A percentile compares a stretch with the other conserved stretches of the same genome.
Conservation (phyloP, 2,797 vertebrate genomes). For the Liparis tanakae region DNA sequence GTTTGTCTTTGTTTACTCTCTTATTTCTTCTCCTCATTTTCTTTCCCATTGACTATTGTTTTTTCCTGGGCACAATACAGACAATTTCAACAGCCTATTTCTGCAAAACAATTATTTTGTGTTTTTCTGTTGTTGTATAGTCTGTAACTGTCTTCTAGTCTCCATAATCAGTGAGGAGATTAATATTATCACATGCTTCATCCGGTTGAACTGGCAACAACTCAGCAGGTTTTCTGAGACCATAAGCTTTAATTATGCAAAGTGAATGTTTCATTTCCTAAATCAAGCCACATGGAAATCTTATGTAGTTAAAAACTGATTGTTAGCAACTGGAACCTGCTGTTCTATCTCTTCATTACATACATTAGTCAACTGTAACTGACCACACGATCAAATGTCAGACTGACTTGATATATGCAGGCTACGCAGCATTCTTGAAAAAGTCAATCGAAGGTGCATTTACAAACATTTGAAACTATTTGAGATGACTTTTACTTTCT, state of each 20-base stretch:
- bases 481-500: not conserved
- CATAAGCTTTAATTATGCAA: slow-evolving; percentile 37
- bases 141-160: slow-evolving; percentile 3
- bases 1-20: slow-evolving; percentile 40
- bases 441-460: not conserved
- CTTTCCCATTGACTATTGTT: slow-evolving; percentile 29
- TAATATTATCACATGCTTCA: slow-evolving; percentile 8
- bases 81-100: slow-evolving; percentile 26
- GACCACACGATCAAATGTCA: no score
- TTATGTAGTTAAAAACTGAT: slow-evolving; percentile 26
- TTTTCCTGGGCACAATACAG: slow-evolving; percentile 14
- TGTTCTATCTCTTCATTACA: not conserved
- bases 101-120: not conserved
- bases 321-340: slow-evolving; percentile 1
- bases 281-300: slow-evolving; percentile 17
- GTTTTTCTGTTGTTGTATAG: not conserved
- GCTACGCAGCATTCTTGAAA: not conserved
- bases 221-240: slow-evolving; percentile 27
- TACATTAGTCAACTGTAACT: no score
- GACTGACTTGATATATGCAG: no score
- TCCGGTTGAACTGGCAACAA: slow-evolving; percentile 19
- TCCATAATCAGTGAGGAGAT: not conserved
- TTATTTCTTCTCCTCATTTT: slow-evolving; percentile 30
- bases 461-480: not conserved
- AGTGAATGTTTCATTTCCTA: slow-evolving; percentile 20